These are phyloP conservation scores for Saccostrea echinata DNA, from an alignment of 1,140 invertebrate genomes.

Conservation along the genomic window DNA sequence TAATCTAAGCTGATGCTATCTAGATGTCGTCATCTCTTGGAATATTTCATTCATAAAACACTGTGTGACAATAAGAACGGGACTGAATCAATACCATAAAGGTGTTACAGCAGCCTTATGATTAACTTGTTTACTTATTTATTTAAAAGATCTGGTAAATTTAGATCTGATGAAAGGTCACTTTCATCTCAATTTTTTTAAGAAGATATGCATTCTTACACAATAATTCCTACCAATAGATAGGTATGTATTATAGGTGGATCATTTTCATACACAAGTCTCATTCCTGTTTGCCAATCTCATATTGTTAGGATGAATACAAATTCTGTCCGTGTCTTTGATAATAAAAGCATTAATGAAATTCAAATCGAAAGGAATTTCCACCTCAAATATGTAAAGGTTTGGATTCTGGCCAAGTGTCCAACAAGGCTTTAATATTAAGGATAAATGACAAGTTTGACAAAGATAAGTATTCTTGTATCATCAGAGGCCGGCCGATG, in stretches of 20 bases:
- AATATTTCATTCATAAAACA: constrained; percentile 35
- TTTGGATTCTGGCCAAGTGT: constrained; percentile 33
- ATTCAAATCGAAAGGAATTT: constrained; percentile 43
- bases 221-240: background rate
- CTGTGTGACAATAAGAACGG: background rate
- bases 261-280: background rate
- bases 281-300: background rate
- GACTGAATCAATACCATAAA: background rate
- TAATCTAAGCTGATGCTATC: constrained; percentile 24
- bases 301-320: constrained; percentile 5
- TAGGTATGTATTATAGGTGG: background rate
- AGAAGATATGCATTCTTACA: background rate
- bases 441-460: constrained; percentile 24
- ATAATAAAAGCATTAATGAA: constrained; percentile 41
- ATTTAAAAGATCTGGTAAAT: background rate
- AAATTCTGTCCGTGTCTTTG: constrained; percentile 9
- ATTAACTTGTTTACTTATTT: background rate
- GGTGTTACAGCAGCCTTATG: background rate
- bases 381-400: constrained; percentile 32
- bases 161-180: constrained; percentile 32
- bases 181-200: background rate
- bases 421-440: constrained; percentile 34
- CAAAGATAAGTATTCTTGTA: constrained; percentile 37
- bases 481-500: background rate
- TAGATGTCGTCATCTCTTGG: constrained; percentile 20